phyloP scores from a whole-genome alignment of 2,888 invertebrate species.

The Drosophila niveifrons region DNA sequence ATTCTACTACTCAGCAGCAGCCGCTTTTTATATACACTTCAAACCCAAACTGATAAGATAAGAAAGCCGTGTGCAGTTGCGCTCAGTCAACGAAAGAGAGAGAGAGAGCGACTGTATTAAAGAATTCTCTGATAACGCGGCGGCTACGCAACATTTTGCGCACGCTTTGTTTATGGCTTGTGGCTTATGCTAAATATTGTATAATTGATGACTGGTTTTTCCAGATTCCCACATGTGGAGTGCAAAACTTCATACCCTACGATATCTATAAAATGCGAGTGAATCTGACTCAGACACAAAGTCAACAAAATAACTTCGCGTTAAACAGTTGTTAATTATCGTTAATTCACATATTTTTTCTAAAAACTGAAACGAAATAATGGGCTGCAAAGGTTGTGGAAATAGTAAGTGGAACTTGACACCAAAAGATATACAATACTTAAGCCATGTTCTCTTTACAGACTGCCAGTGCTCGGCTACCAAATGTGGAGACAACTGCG shows the following conservation, averaged over 20 bases:
- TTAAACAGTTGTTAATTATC: conserved; percentile 7
- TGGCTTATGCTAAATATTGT: not conserved
- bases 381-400: conserved; percentile 76
- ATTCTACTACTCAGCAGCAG: not conserved
- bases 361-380: conserved; percentile 35
- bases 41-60: conserved; percentile 47
- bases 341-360: not conserved
- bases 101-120: not conserved
- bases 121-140: conserved; percentile 2
- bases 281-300: conserved; percentile 2
- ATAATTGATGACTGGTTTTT: conserved; percentile 9
- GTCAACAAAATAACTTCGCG: conserved; percentile 15
- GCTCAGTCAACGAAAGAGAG: conserved; percentile 20
- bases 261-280: conserved; percentile 56
- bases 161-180: conserved; percentile 43
- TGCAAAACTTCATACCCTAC: conserved; percentile 51
- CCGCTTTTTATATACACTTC: conserved; percentile 48
- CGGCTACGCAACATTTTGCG: conserved; percentile 49
- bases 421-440: not conserved
- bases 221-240: conserved; percentile 35
- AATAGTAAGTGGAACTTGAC: conserved; percentile 60
- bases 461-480: conserved; percentile 74
- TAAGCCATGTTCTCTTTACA: conserved; percentile 16
- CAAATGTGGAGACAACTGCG: conserved; percentile 76
- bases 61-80: conserved; percentile 62